Evolutionary conservation across 2,888 invertebrate species (phyloP), one percentile per base, ranked within the genome.

Genomic region (Muschampia plurimacula): DNA sequence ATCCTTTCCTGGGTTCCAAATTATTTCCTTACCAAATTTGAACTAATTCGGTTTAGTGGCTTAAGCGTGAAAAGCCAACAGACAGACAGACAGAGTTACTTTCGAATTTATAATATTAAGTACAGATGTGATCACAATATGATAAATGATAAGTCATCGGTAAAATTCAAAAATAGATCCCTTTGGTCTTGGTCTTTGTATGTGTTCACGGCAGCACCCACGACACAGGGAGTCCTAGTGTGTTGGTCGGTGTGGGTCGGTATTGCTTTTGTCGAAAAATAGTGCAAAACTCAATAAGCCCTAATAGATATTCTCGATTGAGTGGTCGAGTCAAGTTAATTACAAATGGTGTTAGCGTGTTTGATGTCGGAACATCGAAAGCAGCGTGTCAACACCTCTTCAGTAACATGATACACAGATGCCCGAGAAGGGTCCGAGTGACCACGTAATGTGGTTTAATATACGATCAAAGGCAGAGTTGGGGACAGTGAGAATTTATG

Each of bases 391-490:
- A 89, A 91, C 89, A 89, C 88, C 86, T 90, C 85, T 84, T 78
- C 80, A 80, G 89, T 88, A 89, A 92, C 88, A 85, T 85, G 90
- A 91, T 89, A 85, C 81, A 81, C 82, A 84, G 85, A 86, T 87
- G 83, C 85, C 32, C 87, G 83, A 83, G 85, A 84, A 86, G 86
- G 88, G 87, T 84, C 84, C 84, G 82, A 79, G 81, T 84, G 87
- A 88, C 89, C 90, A 86, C 88, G 82, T 82, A 79, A 79, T 86
- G 89, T 78, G 89, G 90, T 88, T 82, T 81, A 81, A 83, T 82
- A 74, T 77, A 77, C 78, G 79, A 79, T 81, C 79, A 79, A 80
- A 78, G 80, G 74, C 60, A 66, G 77, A 72, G 72, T 73, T 78
- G 77, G 78, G 77, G 78, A 78, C 64, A 65, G 64, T 77, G 72